Evolutionary conservation across 2,888 invertebrate genomes (phyloP).

Genomic region (Luperina nickerlii): DNA sequence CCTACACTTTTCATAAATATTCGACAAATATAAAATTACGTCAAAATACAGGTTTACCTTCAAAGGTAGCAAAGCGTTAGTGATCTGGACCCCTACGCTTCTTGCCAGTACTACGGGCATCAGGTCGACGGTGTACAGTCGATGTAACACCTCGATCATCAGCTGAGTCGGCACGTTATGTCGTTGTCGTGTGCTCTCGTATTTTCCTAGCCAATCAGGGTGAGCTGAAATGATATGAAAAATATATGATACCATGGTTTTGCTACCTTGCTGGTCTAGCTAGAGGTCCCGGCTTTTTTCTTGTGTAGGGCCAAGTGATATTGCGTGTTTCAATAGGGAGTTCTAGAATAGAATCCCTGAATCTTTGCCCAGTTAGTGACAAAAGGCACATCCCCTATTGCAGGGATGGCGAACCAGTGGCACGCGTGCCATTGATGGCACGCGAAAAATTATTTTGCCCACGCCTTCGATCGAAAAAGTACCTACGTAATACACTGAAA

Average conservation of each 20-base stretch:
- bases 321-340: neutral
- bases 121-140: slow-evolving; percentile 94
- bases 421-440: too few species aligned
- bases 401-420: too few species aligned
- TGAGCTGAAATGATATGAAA: slow-evolving; percentile 88
- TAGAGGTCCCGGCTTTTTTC: neutral
- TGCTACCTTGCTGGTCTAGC: neutral
- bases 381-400: neutral
- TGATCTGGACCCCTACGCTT: slow-evolving; percentile 95
- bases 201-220: slow-evolving; percentile 93
- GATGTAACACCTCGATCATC: slow-evolving; percentile 96
- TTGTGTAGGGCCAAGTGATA: neutral
- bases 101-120: slow-evolving; percentile 94
- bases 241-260: neutral
- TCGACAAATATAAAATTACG: neutral
- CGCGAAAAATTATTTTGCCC: too few species aligned
- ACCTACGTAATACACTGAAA: too few species aligned
- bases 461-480: too few species aligned
- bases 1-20: neutral
- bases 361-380: neutral
- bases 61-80: slow-evolving; percentile 93
- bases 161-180: slow-evolving; percentile 97
- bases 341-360: neutral
- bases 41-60: slow-evolving; percentile 90
- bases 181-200: slow-evolving; percentile 95